Conservation (phyloP, 2,113 vertebrate species). For the Sinocyclocheilus maitianheensis region DNA sequence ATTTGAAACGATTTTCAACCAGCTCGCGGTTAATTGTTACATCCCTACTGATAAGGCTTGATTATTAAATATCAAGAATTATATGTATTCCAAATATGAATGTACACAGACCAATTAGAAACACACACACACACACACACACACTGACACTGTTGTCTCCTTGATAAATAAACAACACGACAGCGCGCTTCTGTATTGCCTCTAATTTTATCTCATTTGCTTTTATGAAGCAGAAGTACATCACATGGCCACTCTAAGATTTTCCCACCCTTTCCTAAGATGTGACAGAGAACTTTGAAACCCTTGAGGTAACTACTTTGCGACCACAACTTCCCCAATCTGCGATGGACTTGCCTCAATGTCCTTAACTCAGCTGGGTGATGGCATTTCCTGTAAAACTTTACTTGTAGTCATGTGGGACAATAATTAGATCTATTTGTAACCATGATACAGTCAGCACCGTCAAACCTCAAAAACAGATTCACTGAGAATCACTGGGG, state of each 20-base stretch:
- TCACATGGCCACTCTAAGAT: constrained; percentile 46
- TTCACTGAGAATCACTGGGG: background rate
- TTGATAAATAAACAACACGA: background rate
- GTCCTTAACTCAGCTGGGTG: constrained; percentile 23
- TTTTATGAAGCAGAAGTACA: constrained; percentile 75
- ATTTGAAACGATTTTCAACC: too few relatives aligned
- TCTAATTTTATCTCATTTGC: constrained; percentile 69
- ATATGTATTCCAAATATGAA: background rate
- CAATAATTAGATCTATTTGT: background rate
- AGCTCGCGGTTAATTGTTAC: too few relatives aligned
- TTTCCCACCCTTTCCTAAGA: constrained; percentile 48
- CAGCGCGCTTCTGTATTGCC: background rate
- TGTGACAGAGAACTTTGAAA: constrained; percentile 30
- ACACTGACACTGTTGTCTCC: background rate
- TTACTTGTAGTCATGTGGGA: background rate
- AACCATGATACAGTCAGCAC: background rate
- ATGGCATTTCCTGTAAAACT: constrained; percentile 52
- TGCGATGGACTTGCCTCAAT: constrained; percentile 43
- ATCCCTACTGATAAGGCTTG: too few relatives aligned
- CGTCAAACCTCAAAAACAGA: background rate
- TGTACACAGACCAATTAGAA: too few relatives aligned
- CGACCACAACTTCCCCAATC: constrained; percentile 59
- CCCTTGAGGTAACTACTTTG: constrained; percentile 51
- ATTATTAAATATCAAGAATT: too few relatives aligned
- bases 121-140: too few relatives aligned